Base-by-base conservation (phyloP, 2,113 vertebrate species). In the Progne subis region DNA sequence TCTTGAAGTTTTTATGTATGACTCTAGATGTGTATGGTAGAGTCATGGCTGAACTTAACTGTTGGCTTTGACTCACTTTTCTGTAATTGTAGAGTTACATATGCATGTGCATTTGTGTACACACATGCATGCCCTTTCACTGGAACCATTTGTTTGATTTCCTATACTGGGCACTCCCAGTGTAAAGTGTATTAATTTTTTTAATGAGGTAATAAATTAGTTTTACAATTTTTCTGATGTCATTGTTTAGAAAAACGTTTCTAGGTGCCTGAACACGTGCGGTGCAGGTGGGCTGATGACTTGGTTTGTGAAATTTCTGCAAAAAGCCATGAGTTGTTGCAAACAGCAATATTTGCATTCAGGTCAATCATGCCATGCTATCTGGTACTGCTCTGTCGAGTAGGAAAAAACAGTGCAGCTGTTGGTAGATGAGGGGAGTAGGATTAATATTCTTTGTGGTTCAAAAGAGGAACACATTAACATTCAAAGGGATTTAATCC, bases 361-460 rank as follows among this genome's bases (percentile, higher is more conserved):
- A 46, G n/a, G 70, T 96, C 96, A 94, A 32, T 90, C 8, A 3
- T 85, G 59, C 53, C 18, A 8, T 77, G 67, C 70, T 95, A 74
- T 95, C 91, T 85, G 56, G 67, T 94, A 95, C 81, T 2, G 7
- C 61, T 60, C 57, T 87, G 87, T 69, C 71, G 90, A 96, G 93
- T 72, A 91, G 87, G 74, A 94, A 92, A 87, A 92, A 92, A 28
- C 81, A 95, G 75, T 61, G 89, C 96, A 97, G 96, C 95, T 97
- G 96, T 95, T 91, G 87, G 84, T 92, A 72, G 91, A 92, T 91
- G 78, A 92, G 70, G 84, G 75, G 81, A 94, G 59, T 90, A 80
- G 96, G 96, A 97, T 97, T 97, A 97, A 91, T 97, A 85, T 79
- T 95, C 94, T 94, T 94, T 96, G 96, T 95, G 94, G 94, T 57